These are phyloP conservation scores for Volucella inanis DNA, from an alignment of 2,888 invertebrate species.

Conservation along the genomic window DNA sequence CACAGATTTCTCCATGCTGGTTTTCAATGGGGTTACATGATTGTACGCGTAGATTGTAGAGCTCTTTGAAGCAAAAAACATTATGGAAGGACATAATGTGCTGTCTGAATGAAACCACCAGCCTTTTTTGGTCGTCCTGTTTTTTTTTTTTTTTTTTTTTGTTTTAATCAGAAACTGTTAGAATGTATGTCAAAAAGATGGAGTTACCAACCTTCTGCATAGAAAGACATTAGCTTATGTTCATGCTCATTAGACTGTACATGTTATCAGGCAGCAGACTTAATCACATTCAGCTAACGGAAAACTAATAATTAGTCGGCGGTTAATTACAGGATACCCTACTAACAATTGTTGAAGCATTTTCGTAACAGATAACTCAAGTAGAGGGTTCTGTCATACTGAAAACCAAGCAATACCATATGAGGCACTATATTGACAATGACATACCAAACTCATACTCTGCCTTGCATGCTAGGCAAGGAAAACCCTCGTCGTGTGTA, in stretches of 20 bases:
- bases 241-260: background rate
- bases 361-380: conserved; percentile 53
- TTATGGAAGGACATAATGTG: no score
- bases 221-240: background rate
- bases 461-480: conserved; percentile 6
- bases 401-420: conserved; percentile 27
- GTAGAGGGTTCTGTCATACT: conserved; percentile 52
- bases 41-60: no score
- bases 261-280: conserved; percentile 5
- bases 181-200: no score
- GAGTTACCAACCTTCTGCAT: background rate
- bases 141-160: no score
- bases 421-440: conserved; percentile 20
- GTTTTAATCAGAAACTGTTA: no score
- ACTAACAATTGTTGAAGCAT: conserved; percentile 37
- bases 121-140: no score
- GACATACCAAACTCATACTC: conserved; percentile 18
- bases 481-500: background rate
- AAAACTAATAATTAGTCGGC: conserved; percentile 50
- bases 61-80: no score
- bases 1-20: no score
- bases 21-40: no score
- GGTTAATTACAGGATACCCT: conserved; percentile 57
- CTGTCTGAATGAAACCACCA: no score
- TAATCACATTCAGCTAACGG: conserved; percentile 31